A percentile compares a stretch with the other conserved stretches of the same genome.
phyloP scores from a whole-genome alignment of 2,113 vertebrate genomes.

The Protobothrops mucrosquamatus region DNA sequence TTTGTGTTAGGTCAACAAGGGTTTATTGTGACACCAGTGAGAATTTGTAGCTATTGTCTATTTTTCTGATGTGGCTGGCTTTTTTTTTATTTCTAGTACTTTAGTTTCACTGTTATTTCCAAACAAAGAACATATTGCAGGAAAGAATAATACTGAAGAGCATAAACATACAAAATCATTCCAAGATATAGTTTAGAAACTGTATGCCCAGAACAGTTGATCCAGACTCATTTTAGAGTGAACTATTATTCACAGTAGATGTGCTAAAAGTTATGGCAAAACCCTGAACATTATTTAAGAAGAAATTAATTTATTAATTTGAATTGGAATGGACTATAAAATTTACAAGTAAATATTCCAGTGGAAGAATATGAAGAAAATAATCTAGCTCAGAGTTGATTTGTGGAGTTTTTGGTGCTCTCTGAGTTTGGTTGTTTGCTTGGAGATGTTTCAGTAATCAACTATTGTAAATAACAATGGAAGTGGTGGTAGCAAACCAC shows the following conservation, averaged over 20 bases:
- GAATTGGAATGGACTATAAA: no score
- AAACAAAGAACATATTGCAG: neutral
- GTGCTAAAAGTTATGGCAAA: neutral
- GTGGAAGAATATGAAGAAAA: neutral
- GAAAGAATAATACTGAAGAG: neutral
- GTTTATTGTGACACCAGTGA: neutral
- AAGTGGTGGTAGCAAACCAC: neutral
- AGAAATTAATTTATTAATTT: no score
- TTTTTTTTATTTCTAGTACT: neutral
- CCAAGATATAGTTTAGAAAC: conserved; percentile 18
- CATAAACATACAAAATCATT: conserved; percentile 12
- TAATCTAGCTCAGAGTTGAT: neutral
- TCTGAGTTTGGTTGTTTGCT: neutral
- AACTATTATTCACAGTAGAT: neutral
- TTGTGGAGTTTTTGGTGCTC: neutral
- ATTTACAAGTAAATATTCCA: no score
- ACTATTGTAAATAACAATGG: neutral
- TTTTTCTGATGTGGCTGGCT: conserved; percentile 29
- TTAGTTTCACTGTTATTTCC: neutral
- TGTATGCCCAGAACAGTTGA: accelerated
- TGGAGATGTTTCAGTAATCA: neutral
- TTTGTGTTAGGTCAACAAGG: conserved; percentile 7
- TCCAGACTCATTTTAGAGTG: neutral
- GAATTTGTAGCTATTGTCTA: conserved; percentile 18
- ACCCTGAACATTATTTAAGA: no score